These are phyloP conservation scores for Pocillopora meandrina DNA, from an alignment of 92 coral and sea anemone genomes.

Conservation along the genomic window DNA sequence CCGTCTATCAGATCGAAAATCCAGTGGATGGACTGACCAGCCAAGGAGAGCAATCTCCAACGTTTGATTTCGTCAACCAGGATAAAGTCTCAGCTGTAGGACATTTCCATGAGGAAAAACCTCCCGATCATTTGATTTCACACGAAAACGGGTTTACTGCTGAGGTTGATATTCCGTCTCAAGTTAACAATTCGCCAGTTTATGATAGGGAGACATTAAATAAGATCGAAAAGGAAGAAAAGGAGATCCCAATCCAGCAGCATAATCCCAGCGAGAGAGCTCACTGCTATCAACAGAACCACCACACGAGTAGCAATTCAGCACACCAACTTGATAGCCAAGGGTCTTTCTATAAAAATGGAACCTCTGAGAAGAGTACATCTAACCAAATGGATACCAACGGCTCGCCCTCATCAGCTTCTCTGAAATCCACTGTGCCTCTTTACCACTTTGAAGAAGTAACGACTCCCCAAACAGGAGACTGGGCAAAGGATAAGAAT, in stretches of 20 bases:
- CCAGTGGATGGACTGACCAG: neutral
- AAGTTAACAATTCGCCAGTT: neutral
- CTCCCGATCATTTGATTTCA: neutral
- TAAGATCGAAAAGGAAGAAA: neutral
- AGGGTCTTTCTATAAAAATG: neutral
- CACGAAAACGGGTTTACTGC: neutral
- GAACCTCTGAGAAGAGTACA: neutral
- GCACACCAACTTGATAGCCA: slow-evolving; percentile 5
- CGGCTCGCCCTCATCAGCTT: neutral
- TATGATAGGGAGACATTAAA: neutral
- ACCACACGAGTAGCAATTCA: neutral
- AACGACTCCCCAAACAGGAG: neutral
- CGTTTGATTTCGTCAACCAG: neutral
- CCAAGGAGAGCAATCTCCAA: neutral
- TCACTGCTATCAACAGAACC: neutral
- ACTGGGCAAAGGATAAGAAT: neutral
- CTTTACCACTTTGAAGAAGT: slow-evolving; percentile 7
- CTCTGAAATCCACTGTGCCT: slow-evolving; percentile 1
- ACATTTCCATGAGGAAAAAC: neutral
- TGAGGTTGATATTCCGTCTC: neutral
- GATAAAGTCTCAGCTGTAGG: neutral
- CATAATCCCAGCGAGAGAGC: neutral
- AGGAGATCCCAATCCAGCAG: neutral
- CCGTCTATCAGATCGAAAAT: slow-evolving; percentile 1
- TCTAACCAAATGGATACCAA: neutral